Evolutionary conservation across 2,797 vertebrate species (phyloP).

Genomic region (Silurus aristotelis): DNA sequence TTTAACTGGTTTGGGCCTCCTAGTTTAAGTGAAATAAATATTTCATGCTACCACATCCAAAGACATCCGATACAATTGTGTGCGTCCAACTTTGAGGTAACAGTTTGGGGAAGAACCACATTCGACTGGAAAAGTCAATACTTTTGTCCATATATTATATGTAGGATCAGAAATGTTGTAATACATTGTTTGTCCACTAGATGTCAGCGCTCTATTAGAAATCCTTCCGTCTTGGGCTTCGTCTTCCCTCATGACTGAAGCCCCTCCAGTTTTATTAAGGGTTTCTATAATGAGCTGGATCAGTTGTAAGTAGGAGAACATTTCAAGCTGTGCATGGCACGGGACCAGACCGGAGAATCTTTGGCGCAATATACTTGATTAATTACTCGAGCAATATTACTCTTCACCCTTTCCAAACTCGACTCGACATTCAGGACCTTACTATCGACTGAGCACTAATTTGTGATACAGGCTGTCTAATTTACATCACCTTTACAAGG

Average conservation of each 20-base stretch:
- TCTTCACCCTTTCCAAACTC: not conserved
- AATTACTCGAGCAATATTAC: constrained; percentile 9
- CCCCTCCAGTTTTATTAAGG: constrained; percentile 8
- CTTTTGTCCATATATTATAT: too few relatives aligned
- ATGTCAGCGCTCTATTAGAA: constrained; percentile 68
- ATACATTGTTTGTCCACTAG: constrained; percentile 55
- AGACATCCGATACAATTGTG: too few relatives aligned
- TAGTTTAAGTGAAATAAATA: too few relatives aligned
- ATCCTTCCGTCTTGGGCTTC: not conserved
- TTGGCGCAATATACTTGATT: not conserved
- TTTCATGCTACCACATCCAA: too few relatives aligned
- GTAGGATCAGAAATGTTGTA: not conserved
- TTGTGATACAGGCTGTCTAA: constrained; percentile 1
- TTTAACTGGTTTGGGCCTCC: too few relatives aligned
- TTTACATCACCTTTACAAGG: not conserved
- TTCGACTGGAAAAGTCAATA: too few relatives aligned
- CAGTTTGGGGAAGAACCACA: too few relatives aligned
- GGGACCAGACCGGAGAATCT: not conserved
- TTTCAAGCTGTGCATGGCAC: not conserved
- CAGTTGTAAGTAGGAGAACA: not conserved
- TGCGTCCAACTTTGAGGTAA: too few relatives aligned
- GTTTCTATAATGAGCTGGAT: not conserved
- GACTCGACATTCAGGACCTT: not conserved
- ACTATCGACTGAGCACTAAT: not conserved
- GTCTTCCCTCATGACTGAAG: constrained; percentile 4